Conservation (phyloP, 2,113 vertebrate genomes). For the Zosterops hypoxanthus region DNA sequence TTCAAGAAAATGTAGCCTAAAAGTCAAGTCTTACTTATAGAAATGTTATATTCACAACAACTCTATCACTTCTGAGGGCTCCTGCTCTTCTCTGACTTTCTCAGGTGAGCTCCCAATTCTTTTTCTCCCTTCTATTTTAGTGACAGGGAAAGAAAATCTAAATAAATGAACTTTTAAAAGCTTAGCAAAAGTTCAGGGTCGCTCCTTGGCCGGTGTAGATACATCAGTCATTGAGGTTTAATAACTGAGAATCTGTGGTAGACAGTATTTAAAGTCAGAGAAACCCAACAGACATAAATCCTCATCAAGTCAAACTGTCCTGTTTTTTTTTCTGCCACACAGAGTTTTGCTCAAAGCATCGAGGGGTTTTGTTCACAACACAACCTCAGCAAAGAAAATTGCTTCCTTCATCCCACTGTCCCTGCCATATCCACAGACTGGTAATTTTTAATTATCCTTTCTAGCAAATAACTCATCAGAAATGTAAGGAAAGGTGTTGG, state of each 20-base stretch:
- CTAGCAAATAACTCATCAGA: background rate
- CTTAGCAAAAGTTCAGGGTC: background rate
- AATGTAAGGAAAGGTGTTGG: background rate
- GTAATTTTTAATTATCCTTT: background rate
- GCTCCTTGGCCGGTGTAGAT: background rate
- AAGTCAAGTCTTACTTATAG: background rate
- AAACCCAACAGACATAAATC: slow-evolving; percentile 18
- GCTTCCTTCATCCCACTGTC: background rate
- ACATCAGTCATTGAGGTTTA: background rate
- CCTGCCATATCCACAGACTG: background rate
- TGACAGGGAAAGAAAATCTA: background rate
- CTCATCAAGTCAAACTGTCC: background rate
- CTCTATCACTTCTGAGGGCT: background rate
- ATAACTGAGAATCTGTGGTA: background rate
- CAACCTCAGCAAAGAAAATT: background rate
- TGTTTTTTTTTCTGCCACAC: background rate
- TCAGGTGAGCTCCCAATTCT: background rate
- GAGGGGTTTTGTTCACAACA: background rate
- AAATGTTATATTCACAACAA: background rate
- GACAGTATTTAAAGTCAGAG: background rate
- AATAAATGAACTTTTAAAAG: slow-evolving; percentile 32
- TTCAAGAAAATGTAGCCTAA: background rate
- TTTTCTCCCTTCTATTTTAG: background rate
- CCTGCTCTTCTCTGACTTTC: background rate
- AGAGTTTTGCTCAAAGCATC: background rate